phyloP scores from a whole-genome alignment of 1,140 invertebrate genomes.

The Pararge aegeria region DNA sequence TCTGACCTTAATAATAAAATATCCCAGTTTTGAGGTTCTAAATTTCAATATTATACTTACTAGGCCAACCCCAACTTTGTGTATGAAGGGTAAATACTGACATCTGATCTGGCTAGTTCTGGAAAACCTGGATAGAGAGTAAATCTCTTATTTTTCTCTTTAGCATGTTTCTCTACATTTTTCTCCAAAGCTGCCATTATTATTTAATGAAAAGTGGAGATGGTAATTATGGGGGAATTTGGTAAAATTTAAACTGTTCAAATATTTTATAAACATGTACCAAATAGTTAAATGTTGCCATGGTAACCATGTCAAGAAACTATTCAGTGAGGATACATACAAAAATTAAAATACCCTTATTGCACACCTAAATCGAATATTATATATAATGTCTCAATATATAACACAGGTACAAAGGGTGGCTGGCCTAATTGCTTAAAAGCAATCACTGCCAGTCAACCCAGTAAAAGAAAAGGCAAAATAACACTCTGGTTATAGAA shows the following conservation, averaged over 20 bases:
- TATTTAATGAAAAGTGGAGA: background rate
- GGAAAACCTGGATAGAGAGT: slow-evolving; percentile 66
- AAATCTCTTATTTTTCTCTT: slow-evolving; percentile 46
- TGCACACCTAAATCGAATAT: no score
- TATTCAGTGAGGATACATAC: no score
- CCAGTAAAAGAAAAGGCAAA: no score
- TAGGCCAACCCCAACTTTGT: slow-evolving; percentile 57
- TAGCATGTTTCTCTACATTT: slow-evolving; percentile 20
- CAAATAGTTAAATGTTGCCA: background rate
- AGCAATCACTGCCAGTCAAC: no score
- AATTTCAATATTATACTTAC: slow-evolving; percentile 44
- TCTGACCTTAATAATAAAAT: no score
- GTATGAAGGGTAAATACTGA: slow-evolving; percentile 68
- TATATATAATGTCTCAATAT: no score
- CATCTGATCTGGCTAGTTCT: slow-evolving; percentile 65
- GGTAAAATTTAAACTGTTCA: background rate
- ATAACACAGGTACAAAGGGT: no score
- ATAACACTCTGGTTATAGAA: no score
- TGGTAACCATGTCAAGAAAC: background rate
- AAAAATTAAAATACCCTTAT: no score
- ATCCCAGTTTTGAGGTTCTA: no score
- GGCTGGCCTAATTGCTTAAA: no score
- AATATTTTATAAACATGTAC: background rate
- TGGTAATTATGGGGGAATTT: no score
- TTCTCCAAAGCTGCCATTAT: slow-evolving; percentile 31